phyloP scores from a whole-genome alignment of 30 jellyfish, hydroid and myxozoan genomes.

The Calvadosia cruxmelitensis region DNA sequence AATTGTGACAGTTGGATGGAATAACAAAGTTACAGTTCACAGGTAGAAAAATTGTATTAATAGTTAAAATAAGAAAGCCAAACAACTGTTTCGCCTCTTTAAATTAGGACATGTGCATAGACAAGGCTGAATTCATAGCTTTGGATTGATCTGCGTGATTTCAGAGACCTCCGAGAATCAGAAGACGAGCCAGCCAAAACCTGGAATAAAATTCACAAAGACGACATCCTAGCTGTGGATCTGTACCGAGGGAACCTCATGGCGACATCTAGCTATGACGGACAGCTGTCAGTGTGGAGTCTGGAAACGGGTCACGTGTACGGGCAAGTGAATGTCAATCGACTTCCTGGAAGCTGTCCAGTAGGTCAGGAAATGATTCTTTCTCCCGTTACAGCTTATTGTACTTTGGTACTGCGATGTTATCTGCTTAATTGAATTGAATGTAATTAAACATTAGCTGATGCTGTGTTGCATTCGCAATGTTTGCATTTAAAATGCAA shows the following conservation, averaged over 20 bases:
- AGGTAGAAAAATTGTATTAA: slow-evolving; percentile 25
- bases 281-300: slow-evolving; percentile 65
- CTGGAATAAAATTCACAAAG: slow-evolving; percentile 53
- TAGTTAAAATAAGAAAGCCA: no score
- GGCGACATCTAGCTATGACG: slow-evolving; percentile 83
- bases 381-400: no score
- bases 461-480: no score
- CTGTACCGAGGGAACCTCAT: slow-evolving; percentile 23
- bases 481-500: no score
- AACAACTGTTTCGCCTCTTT: no score
- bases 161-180: slow-evolving; percentile 46
- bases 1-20: slow-evolving; percentile 84
- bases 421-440: no score
- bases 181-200: slow-evolving; percentile 62
- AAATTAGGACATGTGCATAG: no score
- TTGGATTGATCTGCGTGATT: background rate
- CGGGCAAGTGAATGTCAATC: slow-evolving; percentile 49
- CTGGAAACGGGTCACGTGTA: slow-evolving; percentile 65
- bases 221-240: slow-evolving; percentile 65
- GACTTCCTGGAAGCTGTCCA: background rate
- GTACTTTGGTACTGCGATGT: no score
- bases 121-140: no score
- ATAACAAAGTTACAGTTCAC: slow-evolving; percentile 26
- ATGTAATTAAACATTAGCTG: no score
- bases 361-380: no score